A percentile compares a stretch with the other conserved stretches of the same genome.
Conservation (phyloP, 2,888 invertebrate species). For the Synergus gifuensis region DNA sequence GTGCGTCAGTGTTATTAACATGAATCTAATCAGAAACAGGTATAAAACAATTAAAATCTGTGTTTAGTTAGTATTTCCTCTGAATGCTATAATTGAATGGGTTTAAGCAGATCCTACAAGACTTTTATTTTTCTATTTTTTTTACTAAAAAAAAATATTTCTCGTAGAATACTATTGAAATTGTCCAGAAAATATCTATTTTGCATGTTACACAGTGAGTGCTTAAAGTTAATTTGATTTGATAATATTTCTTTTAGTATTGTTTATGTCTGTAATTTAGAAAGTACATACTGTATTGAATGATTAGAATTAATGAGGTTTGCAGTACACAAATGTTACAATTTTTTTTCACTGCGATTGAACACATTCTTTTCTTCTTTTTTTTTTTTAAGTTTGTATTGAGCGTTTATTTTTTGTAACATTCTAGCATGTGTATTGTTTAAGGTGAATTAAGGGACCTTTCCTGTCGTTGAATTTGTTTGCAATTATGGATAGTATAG, state of each 20-base stretch:
- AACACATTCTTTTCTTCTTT: neutral
- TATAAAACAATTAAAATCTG: conserved; percentile 36
- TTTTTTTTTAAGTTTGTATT: conserved; percentile 24
- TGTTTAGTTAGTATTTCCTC: conserved; percentile 39
- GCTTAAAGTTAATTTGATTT: conserved; percentile 37
- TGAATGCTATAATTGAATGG: conserved; percentile 29
- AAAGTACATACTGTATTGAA: conserved; percentile 29
- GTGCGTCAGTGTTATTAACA: conserved; percentile 63
- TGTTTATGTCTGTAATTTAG: conserved; percentile 14
- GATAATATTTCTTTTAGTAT: neutral
- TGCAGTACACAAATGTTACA: conserved; percentile 18
- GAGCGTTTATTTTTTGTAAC: conserved; percentile 26
- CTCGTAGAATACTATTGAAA: conserved; percentile 20
- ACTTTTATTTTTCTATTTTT: conserved; percentile 26
- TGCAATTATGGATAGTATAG: neutral
- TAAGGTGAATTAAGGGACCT: conserved; percentile 20
- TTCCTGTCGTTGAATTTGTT: conserved; percentile 27
- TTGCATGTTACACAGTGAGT: conserved; percentile 46
- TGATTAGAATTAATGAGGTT: neutral
- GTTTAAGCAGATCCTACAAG: neutral
- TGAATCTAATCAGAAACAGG: conserved; percentile 34
- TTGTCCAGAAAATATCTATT: neutral
- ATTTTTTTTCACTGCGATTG: conserved; percentile 14
- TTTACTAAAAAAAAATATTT: neutral
- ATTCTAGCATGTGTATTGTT: conserved; percentile 42